Conservation (phyloP, 2,113 vertebrate genomes). For the Xenus cinereus region DNA sequence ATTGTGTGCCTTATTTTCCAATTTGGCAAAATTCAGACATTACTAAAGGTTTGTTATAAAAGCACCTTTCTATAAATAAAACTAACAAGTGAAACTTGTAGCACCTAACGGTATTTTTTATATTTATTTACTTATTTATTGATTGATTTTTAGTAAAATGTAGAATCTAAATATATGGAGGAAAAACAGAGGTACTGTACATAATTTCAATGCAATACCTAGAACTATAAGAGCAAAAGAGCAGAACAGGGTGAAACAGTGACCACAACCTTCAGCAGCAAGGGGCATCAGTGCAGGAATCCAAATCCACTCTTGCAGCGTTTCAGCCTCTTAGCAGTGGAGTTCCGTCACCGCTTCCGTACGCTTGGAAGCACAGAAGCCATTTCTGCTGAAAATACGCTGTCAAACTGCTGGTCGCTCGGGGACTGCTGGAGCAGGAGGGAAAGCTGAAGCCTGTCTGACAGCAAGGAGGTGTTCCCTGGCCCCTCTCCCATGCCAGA, state of each 20-base stretch:
- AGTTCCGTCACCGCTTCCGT: neutral
- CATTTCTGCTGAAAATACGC: neutral
- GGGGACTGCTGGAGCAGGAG: neutral
- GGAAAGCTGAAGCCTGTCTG: neutral
- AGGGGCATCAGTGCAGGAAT: neutral
- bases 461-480: neutral
- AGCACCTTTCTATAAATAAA: neutral
- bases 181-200: neutral
- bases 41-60: neutral
- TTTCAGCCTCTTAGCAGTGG: neutral
- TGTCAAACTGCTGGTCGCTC: neutral
- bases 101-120: neutral
- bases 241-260: neutral
- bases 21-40: neutral
- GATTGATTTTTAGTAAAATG: neutral
- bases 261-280: neutral
- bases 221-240: neutral
- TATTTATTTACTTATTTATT: neutral
- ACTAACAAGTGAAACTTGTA: neutral
- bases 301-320: neutral
- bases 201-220: neutral
- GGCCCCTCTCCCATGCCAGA: neutral
- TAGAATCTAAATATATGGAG: neutral
- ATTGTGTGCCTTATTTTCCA: neutral
- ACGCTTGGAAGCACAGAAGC: neutral